Conservation (phyloP, 92 coral and sea anemone genomes). For the Scolanthus callimorphus region DNA sequence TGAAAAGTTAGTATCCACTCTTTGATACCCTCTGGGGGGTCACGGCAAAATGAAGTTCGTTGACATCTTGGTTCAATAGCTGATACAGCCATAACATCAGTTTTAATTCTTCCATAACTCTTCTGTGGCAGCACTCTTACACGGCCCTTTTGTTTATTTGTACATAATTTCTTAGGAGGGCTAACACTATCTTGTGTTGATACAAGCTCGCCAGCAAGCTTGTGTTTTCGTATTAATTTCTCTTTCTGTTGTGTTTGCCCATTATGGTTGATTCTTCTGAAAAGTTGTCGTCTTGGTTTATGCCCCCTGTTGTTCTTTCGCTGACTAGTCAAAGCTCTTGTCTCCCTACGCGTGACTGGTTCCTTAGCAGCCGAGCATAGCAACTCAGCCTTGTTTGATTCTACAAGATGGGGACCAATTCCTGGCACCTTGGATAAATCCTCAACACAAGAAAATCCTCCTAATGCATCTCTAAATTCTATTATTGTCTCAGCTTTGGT, state of each 20-base stretch:
- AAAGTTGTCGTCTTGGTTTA: slow-evolving; percentile 23
- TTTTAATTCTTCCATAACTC: slow-evolving; percentile 82
- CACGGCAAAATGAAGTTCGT: slow-evolving; percentile 54
- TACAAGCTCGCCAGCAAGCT: slow-evolving; percentile 51
- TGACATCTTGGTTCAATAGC: slow-evolving; percentile 66
- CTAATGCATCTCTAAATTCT: slow-evolving; percentile 80
- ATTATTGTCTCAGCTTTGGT: slow-evolving; percentile 84
- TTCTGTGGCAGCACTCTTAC: slow-evolving; percentile 75
- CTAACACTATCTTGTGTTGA: slow-evolving; percentile 36
- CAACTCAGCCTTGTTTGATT: slow-evolving; percentile 59
- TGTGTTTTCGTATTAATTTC: slow-evolving; percentile 38
- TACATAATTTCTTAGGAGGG: slow-evolving; percentile 76
- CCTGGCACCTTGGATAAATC: slow-evolving; percentile 84
- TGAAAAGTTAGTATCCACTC: slow-evolving; percentile 85
- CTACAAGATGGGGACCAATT: slow-evolving; percentile 75
- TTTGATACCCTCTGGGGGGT: slow-evolving; percentile 88
- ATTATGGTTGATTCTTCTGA: slow-evolving; percentile 2
- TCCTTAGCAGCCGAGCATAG: slow-evolving; percentile 66
- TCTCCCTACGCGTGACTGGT: slow-evolving; percentile 50
- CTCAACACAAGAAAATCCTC: slow-evolving; percentile 81
- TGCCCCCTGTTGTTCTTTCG: slow-evolving; percentile 28
- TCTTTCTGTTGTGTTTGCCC: not conserved
- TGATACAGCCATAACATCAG: slow-evolving; percentile 49
- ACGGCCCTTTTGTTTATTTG: slow-evolving; percentile 47
- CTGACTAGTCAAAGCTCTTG: slow-evolving; percentile 60